These are phyloP conservation scores for Podocnemis expansa DNA, from an alignment of 2,113 vertebrate species.

Conservation along the genomic window DNA sequence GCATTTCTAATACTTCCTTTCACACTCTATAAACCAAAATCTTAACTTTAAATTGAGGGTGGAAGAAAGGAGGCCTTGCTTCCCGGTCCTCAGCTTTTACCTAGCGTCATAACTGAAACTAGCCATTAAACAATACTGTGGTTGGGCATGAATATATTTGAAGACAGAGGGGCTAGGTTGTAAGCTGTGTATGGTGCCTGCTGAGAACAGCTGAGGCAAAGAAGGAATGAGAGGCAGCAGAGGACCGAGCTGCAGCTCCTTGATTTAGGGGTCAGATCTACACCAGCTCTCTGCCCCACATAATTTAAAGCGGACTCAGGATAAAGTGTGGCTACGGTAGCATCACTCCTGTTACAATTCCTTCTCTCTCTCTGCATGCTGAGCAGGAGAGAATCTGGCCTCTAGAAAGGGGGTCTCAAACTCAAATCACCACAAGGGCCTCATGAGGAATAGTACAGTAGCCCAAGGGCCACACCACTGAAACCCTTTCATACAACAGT, in stretches of 20 bases:
- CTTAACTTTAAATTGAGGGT: slow-evolving; percentile 32
- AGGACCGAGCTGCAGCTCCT: background rate
- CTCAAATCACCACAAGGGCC: no score
- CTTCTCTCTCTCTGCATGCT: background rate
- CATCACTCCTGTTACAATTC: background rate
- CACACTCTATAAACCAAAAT: background rate
- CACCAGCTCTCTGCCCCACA: background rate
- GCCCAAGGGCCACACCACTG: no score
- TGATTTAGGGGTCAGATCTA: background rate
- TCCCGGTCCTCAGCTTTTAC: slow-evolving; percentile 20
- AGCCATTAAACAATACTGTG: background rate
- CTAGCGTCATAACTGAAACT: background rate
- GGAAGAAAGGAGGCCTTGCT: background rate
- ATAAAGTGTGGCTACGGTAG: background rate
- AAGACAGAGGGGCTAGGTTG: background rate
- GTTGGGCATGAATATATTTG: background rate
- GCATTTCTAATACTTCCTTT: background rate
- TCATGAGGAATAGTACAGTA: no score
- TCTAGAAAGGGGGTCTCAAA: background rate
- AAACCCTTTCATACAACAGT: no score
- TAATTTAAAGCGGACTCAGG: background rate
- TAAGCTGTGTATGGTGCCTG: background rate
- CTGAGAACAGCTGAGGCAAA: background rate
- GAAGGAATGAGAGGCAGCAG: background rate
- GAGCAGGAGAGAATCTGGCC: background rate